Evolutionary conservation across 2,113 vertebrate genomes (phyloP), one percentile per base, ranked within the genome.

Genomic region (Arvicanthis niloticus): DNA sequence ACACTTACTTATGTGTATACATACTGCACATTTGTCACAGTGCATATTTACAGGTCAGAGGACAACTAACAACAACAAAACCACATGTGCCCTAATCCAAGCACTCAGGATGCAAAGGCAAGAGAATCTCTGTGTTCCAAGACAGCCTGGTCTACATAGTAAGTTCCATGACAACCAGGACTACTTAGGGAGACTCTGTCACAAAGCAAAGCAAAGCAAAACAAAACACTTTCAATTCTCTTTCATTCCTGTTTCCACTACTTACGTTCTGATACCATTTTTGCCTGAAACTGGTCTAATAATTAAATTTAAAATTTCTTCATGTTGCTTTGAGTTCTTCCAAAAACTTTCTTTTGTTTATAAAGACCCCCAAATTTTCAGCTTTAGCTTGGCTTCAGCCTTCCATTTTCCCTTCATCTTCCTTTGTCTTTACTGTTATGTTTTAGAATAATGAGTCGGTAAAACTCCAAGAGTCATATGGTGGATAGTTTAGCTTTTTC

Each of bases 401-500:
- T 53, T 88, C 24, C 16, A 40, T 29, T 48, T 72, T 53, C 34
- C 62, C 62, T 93, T 89, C 73, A 31, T 76, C 72, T 77, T 91
- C 88, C 82, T 56, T 40, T 45, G 72, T 15, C 70, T 92, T 93
- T 24, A 96, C 58, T 17, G 73, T 85, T 21, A 97, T 31, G 58
- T n/a, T 93, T 65, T 29, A 91, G 58, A 72, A 84, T 62, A 93
- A 78, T 34, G 9, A 12, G 1, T 58, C 48, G 72, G 34, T 37
- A 85, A 72, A 24, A 13, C 40, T 95, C 88, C 91, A 91, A 81
- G 16, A 53, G 34, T 13, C 26, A 89, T 29, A 31, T 70, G 15
- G 82, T 76, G 84, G 89, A 31, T 68, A 96, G 42, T 89, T 77
- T 56, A 86, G 51, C 53, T 42, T 93, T 93, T 89, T 70, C 73